Evolutionary conservation across 1,140 invertebrate genomes (phyloP).

Genomic region (Triops cancriformis): DNA sequence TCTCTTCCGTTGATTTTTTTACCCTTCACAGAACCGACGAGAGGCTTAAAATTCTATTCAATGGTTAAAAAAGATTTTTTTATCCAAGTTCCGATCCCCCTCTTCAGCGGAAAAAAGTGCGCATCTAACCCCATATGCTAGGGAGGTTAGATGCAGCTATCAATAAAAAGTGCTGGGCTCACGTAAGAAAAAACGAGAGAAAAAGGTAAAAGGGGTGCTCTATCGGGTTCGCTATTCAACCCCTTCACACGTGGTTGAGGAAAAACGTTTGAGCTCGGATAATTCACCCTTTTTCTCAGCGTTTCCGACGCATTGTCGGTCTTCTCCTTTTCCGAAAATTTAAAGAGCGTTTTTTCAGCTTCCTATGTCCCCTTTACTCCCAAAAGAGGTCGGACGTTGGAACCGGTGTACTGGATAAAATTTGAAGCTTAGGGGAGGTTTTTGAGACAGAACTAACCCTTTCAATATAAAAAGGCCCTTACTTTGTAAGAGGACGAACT

Average conservation of each 20-base stretch:
- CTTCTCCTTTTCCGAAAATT: not conserved
- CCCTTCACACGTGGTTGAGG: slow-evolving; percentile 4
- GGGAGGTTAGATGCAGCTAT: not conserved
- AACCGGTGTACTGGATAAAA: not conserved
- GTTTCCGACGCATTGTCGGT: slow-evolving; percentile 5
- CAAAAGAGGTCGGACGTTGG: not conserved
- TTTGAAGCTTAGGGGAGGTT: not conserved
- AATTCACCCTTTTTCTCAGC: slow-evolving; percentile 6
- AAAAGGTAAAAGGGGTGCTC: slow-evolving; percentile 5
- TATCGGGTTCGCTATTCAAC: slow-evolving; percentile 4
- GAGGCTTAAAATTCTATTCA: slow-evolving; percentile 11
- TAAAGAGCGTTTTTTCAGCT: not conserved
- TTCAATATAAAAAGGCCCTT: not conserved
- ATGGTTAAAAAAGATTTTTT: slow-evolving; percentile 3
- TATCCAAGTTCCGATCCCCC: not conserved
- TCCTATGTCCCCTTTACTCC: not conserved
- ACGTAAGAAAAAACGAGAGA: not conserved
- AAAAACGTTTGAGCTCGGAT: not conserved
- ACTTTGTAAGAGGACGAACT: not conserved
- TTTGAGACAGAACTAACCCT: slow-evolving; percentile 6
- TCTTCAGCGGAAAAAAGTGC: not conserved
- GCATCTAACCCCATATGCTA: slow-evolving; percentile 13
- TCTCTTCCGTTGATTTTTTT: not conserved
- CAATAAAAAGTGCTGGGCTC: slow-evolving; percentile 5
- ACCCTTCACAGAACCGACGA: not conserved